Evolutionary conservation across 2,888 invertebrate species (phyloP), one percentile per base, ranked within the genome.

Genomic region (Schizaphis graminum): DNA sequence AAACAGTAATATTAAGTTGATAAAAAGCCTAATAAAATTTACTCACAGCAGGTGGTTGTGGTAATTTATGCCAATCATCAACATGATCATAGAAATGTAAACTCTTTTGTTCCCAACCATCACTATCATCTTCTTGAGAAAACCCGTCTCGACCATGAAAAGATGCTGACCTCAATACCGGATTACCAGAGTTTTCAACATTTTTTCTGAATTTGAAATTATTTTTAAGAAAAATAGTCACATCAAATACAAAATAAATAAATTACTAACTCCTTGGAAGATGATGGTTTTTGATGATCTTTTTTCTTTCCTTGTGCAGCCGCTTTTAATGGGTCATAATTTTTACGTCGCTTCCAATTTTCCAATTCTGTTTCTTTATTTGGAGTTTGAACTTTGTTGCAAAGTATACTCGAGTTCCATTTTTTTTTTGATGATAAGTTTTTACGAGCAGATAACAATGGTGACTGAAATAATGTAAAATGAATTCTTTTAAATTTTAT

Each of bases 311-410:
- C 98, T 96, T 98, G 98, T 44, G 98, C 98, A 0, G 99, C 99
- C 0, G 99, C 98, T 96, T 98, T 98, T 97, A 98, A 97, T 56
- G 99, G 99, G 96, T 99, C 99, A 96, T 99, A 99, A 95, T 98
- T 98, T 95, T 99, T 99, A 95, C 99, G 96, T 94, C 99, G 97
- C 96, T 99, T 98, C 99, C 99, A 99, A 96, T 99, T 99, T 96
- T 98, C 98, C 96, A 98, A 97, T 95, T 98, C 98, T 21, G 97
- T 97, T 96, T 98, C 98, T 96, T 97, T 94, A 44, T 91, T 94
- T 44, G 90, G 94, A 41, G 49, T 49, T 67, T 86, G 90, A 44
- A 86, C 49, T 91, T 94, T 94, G 11, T 86, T 94, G 53, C 94
- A 91, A 53, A 94, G 86, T 90, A 87, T 94, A 87, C 94, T 94